A percentile compares a stretch with the other conserved stretches of the same genome.
These are phyloP conservation scores for Aricia agestis DNA, from an alignment of 1,140 invertebrate species.

Conservation along the genomic window DNA sequence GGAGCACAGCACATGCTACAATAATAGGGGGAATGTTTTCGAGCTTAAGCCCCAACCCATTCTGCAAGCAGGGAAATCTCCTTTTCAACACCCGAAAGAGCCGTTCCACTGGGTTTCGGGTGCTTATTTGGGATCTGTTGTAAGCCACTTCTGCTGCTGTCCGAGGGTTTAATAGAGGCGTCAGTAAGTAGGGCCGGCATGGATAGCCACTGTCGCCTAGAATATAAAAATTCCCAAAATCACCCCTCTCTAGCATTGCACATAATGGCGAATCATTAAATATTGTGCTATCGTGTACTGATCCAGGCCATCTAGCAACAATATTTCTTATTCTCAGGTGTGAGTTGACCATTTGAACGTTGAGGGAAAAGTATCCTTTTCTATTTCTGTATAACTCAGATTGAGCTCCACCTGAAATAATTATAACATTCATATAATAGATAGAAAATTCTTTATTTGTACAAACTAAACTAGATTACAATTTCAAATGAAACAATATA, in stretches of 20 bases:
- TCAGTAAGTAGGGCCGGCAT: constrained; percentile 15
- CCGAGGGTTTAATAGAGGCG: constrained; percentile 3
- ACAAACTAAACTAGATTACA: too few species aligned
- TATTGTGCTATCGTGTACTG: constrained; percentile 18
- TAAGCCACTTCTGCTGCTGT: constrained; percentile 2
- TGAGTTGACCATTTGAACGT: constrained; percentile 18
- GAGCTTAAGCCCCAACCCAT: not conserved
- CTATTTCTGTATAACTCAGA: constrained; percentile 8
- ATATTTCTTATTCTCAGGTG: constrained; percentile 10
- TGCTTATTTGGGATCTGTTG: constrained; percentile 17
- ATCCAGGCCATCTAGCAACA: constrained; percentile 21
- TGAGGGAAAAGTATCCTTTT: constrained; percentile 18
- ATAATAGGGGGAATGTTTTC: not conserved
- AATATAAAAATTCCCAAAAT: not conserved
- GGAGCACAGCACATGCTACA: constrained; percentile 1
- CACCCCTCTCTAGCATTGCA: constrained; percentile 13
- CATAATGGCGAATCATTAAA: constrained; percentile 19
- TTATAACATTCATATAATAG: not conserved
- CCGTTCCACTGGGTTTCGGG: constrained; percentile 16
- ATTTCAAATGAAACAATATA: too few species aligned
- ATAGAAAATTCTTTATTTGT: too few species aligned
- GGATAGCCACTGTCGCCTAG: constrained; percentile 21
- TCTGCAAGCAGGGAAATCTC: not conserved
- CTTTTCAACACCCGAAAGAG: constrained; percentile 2
- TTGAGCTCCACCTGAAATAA: not conserved